Percentiles rank a stretch among this genome's conserved stretches.
Evolutionary conservation across 2,797 vertebrate species (phyloP).

Genomic region (Muraenolepis orangiensis): DNA sequence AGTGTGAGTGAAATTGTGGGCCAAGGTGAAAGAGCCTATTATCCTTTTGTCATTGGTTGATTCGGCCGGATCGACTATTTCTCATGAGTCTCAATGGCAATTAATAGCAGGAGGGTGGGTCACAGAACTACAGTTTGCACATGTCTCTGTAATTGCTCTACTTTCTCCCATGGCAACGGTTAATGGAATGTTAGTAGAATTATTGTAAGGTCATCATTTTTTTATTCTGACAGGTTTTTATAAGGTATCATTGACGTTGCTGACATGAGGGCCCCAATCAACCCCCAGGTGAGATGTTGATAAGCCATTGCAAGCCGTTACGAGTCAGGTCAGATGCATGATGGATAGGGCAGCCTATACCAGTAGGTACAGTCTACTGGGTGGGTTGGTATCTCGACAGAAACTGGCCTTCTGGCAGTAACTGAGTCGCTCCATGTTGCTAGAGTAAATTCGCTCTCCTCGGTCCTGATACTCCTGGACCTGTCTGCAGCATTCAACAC

Average conservation of each 20-base stretch:
- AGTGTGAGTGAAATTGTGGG: constrained; percentile 58
- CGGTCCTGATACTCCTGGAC: no score
- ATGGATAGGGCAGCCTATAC: no score
- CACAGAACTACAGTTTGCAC: constrained; percentile 5
- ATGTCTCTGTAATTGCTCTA: not conserved
- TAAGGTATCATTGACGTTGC: not conserved
- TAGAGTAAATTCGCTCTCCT: no score
- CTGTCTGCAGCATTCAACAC: no score
- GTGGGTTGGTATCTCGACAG: no score
- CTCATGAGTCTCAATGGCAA: constrained; percentile 48
- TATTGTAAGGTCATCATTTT: not conserved
- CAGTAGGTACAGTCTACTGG: no score
- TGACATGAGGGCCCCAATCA: no score
- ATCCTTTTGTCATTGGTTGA: constrained; percentile 47
- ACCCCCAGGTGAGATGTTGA: no score
- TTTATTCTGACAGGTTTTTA: not conserved
- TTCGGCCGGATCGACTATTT: constrained; percentile 34
- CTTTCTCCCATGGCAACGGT: not conserved
- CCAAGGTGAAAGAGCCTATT: constrained; percentile 72
- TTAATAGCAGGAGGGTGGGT: constrained; percentile 43
- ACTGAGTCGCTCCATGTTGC: no score
- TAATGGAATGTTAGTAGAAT: not conserved
- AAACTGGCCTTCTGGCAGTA: no score
- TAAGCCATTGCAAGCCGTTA: no score
- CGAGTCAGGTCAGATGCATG: no score